Evolutionary conservation across 2,113 vertebrate genomes (phyloP).

Genomic region (Fukomys damarensis): DNA sequence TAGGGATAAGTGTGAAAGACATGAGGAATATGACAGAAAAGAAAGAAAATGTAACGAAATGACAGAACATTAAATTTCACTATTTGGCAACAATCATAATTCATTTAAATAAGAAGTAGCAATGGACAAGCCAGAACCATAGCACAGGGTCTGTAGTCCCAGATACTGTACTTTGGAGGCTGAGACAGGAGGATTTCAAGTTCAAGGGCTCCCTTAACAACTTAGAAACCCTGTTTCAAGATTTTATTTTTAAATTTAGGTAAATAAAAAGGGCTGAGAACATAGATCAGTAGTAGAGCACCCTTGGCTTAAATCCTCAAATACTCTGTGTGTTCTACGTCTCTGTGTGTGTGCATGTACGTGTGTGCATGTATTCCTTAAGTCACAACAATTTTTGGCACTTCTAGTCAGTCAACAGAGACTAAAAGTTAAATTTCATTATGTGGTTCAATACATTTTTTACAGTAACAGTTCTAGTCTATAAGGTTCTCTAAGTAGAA

Average conservation of each 20-base stretch:
- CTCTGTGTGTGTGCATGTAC: background rate
- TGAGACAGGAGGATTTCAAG: background rate
- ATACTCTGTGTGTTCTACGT: no score
- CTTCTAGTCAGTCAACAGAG: background rate
- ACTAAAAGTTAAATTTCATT: constrained; percentile 48
- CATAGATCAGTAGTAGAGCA: background rate
- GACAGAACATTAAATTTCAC: background rate
- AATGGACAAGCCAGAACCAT: background rate
- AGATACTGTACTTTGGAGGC: background rate
- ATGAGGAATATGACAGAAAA: background rate
- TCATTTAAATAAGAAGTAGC: constrained; percentile 35
- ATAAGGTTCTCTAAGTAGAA: background rate
- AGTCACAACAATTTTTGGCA: background rate
- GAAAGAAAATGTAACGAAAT: background rate
- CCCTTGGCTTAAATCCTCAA: background rate
- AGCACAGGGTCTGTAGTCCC: background rate
- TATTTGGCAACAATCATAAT: background rate
- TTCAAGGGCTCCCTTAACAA: background rate
- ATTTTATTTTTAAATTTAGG: no score
- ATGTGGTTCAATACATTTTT: background rate
- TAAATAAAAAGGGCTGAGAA: background rate
- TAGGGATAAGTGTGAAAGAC: background rate
- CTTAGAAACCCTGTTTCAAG: background rate
- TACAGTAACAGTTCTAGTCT: constrained; percentile 1
- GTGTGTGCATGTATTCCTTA: background rate